Evolutionary conservation across 2,797 vertebrate genomes (phyloP).

Genomic region (Neomorphus geoffroyi): DNA sequence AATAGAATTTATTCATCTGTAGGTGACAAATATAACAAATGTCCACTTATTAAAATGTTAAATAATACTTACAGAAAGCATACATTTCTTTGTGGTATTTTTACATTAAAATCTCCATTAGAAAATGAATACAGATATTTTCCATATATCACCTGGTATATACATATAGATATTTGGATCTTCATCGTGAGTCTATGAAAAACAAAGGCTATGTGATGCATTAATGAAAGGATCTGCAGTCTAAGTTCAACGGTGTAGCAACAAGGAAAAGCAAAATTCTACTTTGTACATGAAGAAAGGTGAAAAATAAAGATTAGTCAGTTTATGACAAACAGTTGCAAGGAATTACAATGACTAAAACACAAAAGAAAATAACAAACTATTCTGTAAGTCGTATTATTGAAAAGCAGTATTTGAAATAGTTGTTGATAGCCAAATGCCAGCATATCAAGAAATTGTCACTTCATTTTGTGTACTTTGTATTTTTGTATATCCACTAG

Average conservation of each 20-base stretch:
- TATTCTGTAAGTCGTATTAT: not conserved
- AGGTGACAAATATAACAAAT: slow-evolving; percentile 20
- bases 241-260: not conserved
- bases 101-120: slow-evolving; percentile 21
- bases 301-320: not conserved
- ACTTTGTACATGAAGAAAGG: not conserved
- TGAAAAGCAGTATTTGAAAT: not conserved
- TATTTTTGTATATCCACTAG: not conserved
- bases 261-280: not conserved
- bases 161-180: not conserved
- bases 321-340: not conserved
- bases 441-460: not conserved
- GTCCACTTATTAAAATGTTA: not conserved
- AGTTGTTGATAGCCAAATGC: not conserved
- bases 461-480: not conserved
- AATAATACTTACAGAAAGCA: not conserved
- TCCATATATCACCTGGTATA: not conserved
- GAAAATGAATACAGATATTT: not conserved
- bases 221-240: slow-evolving; percentile 3
- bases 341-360: not conserved
- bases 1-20: not conserved
- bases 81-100: not conserved
- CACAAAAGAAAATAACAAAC: not conserved
- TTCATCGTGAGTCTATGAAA: not conserved
- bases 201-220: not conserved